These are phyloP conservation scores for Macaria liturata DNA, from an alignment of 2,888 invertebrate genomes.

Conservation along the genomic window DNA sequence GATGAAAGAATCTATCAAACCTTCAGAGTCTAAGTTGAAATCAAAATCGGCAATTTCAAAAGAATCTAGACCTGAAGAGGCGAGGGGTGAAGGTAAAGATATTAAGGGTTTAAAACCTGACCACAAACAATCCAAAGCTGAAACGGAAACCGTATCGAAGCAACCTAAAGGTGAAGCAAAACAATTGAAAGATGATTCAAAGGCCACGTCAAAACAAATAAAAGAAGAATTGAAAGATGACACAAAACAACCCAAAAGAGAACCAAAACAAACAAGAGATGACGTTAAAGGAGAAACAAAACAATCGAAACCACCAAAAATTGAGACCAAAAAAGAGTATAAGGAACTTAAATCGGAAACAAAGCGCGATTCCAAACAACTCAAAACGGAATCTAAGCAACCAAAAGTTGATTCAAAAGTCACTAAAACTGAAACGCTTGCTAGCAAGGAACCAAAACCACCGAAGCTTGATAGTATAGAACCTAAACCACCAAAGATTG, in stretches of 20 bases:
- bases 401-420: neutral
- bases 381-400: neutral
- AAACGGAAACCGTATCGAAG: neutral
- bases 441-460: neutral
- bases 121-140: neutral
- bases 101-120: neutral
- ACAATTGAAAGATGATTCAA: neutral
- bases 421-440: too few species aligned
- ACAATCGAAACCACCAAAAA: neutral
- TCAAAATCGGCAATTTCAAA: neutral
- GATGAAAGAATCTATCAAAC: neutral
- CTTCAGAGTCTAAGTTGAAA: neutral
- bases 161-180: neutral
- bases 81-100: too few species aligned
- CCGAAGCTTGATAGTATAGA: neutral
- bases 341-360: slow-evolving; percentile 2
- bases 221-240: neutral
- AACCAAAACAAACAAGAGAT: neutral
- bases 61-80: neutral
- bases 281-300: neutral
- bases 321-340: neutral
- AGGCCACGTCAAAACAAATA: neutral
- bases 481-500: neutral
- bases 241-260: neutral
- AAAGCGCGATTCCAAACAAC: neutral